Evolutionary conservation across 2,888 invertebrate species (phyloP).

Genomic region (Desoria tigrina): DNA sequence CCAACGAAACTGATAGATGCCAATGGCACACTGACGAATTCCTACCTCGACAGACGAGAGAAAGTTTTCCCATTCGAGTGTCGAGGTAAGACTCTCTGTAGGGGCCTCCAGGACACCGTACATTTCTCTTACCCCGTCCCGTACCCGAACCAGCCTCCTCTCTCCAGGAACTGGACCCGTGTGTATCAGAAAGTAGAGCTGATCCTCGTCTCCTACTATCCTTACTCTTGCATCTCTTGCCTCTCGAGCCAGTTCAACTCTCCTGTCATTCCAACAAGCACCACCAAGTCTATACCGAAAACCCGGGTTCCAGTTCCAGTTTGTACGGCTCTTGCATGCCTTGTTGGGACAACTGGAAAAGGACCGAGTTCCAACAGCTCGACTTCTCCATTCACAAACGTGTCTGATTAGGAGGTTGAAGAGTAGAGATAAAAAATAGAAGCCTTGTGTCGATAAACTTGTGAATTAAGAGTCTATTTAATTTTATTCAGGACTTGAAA

Average conservation of each 20-base stretch:
- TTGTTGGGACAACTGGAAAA: too few relatives aligned
- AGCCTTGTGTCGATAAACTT: too few relatives aligned
- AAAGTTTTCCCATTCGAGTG: constrained; percentile 3
- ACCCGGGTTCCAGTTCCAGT: constrained; percentile 2
- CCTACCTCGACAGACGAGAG: neutral
- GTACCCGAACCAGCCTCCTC: neutral
- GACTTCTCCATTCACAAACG: constrained; percentile 6
- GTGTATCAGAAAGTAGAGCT: neutral
- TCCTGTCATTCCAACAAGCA: neutral
- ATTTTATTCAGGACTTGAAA: too few relatives aligned
- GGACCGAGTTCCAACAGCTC: neutral
- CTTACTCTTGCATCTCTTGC: neutral
- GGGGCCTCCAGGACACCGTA: neutral
- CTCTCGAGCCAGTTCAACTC: neutral
- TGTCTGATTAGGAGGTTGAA: neutral
- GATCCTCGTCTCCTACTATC: neutral
- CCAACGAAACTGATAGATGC: constrained; percentile 1
- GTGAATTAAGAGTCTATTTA: too few relatives aligned
- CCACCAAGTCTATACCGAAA: constrained; percentile 1
- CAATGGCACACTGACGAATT: neutral
- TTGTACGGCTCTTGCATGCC: too few relatives aligned
- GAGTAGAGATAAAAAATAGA: too few relatives aligned
- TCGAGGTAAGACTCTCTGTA: neutral
- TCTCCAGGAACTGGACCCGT: neutral
- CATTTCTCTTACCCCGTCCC: constrained; percentile 1